Percentiles rank a stretch among this genome's conserved stretches.
Conservation (phyloP, 1,140 invertebrate species). For the Zaprionus ghesquierei region DNA sequence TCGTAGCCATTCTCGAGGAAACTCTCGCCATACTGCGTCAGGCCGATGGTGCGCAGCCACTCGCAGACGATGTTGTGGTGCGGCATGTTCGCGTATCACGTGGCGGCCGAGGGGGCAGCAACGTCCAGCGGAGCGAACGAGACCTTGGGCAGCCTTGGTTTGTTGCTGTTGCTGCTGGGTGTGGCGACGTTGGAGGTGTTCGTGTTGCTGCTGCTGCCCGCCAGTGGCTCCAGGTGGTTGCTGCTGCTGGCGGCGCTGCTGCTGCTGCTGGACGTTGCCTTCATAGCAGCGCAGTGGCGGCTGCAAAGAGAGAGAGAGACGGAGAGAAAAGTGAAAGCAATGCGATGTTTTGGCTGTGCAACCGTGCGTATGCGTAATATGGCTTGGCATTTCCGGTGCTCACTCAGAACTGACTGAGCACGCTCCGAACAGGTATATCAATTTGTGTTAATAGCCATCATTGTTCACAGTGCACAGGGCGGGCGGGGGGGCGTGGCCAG, state of each 20-base stretch:
- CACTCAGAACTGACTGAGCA: conserved; percentile 16
- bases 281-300: conserved; percentile 63
- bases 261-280: conserved; percentile 74
- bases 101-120: conserved; percentile 54
- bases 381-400: conserved; percentile 51
- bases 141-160: conserved; percentile 65
- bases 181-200: conserved; percentile 15
- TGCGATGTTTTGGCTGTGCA: conserved; percentile 8
- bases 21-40: conserved; percentile 94
- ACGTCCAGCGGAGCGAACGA: conserved; percentile 77
- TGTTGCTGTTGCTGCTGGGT: conserved; percentile 21
- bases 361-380: conserved; percentile 60
- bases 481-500: conserved; percentile 26
- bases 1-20: conserved; percentile 98
- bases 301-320: conserved; percentile 24
- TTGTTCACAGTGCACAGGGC: conserved; percentile 56
- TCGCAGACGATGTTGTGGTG: conserved; percentile 91
- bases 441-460: conserved; percentile 80
- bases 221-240: conserved; percentile 61
- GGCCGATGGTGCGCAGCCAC: conserved; percentile 94
- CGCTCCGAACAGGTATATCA: conserved; percentile 53
- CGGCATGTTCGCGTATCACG: conserved; percentile 82
- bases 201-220: conserved; percentile 36
- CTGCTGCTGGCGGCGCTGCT: conserved; percentile 75
- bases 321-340: conserved; percentile 9